Conservation (phyloP, 2,888 invertebrate species). For the Phania funesta region DNA sequence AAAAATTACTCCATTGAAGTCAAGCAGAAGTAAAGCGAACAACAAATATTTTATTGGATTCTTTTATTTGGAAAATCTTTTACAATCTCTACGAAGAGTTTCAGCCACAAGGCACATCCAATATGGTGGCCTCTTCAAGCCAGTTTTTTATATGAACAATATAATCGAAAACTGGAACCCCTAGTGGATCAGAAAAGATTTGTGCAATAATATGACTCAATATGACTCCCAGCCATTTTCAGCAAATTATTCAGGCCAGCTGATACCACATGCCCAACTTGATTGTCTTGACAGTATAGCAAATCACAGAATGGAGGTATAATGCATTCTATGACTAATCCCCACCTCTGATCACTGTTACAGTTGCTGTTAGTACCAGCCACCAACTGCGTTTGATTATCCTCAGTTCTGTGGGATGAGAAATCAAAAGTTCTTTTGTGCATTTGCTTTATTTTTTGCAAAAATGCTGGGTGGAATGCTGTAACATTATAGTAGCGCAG, state of each 20-base stretch:
- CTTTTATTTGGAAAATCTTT: too few relatives aligned
- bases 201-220: too few relatives aligned
- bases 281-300: constrained; percentile 96
- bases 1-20: too few relatives aligned
- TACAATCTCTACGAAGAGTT: too few relatives aligned
- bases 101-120: too few relatives aligned
- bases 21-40: too few relatives aligned
- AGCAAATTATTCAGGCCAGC: constrained; percentile 99
- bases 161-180: too few relatives aligned
- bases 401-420: constrained; percentile 99
- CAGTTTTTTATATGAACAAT: too few relatives aligned
- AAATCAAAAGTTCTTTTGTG: constrained; percentile 99
- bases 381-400: constrained; percentile 98
- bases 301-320: constrained; percentile 98
- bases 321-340: constrained; percentile 93
- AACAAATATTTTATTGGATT: too few relatives aligned
- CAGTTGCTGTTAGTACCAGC: constrained; percentile 97
- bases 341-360: constrained; percentile 93
- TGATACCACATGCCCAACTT: constrained; percentile 93
- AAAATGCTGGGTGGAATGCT: constrained; percentile 94
- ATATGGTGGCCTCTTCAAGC: too few relatives aligned
- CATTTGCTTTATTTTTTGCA: constrained; percentile 98
- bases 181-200: too few relatives aligned
- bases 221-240: constrained; percentile 93
- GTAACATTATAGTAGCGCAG: constrained; percentile 98